A percentile compares a stretch with the other conserved stretches of the same genome.
These are phyloP conservation scores for Heterohyrax brucei DNA, from an alignment of 2,797 vertebrate species.

Conservation along the genomic window DNA sequence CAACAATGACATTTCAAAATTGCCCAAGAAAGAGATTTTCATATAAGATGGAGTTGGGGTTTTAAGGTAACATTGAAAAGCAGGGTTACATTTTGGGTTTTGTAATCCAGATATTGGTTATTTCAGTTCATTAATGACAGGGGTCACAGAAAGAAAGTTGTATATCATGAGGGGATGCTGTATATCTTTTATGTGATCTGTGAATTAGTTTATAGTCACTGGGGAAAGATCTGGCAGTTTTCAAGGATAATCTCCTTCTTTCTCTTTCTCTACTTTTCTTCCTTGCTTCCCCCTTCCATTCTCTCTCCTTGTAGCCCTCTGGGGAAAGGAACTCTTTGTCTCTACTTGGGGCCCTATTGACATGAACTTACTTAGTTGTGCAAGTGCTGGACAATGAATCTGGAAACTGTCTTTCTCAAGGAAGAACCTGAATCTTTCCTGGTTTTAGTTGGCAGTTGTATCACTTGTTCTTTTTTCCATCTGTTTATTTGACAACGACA, in stretches of 20 bases:
- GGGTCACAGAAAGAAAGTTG: background rate
- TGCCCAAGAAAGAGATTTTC: background rate
- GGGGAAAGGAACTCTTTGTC: conserved; percentile 7
- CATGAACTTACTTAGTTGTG: background rate
- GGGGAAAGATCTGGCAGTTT: background rate
- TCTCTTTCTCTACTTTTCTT: background rate
- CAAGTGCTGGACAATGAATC: conserved; percentile 10
- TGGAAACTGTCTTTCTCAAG: conserved; percentile 42
- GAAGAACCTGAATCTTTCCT: conserved; percentile 10
- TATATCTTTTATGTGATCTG: background rate
- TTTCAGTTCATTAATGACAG: background rate
- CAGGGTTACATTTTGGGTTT: conserved; percentile 2
- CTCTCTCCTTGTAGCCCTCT: background rate
- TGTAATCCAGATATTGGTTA: background rate
- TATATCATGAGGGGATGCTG: background rate
- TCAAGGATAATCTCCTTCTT: background rate
- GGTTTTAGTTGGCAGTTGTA: conserved; percentile 19
- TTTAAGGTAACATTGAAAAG: background rate
- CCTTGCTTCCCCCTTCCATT: background rate
- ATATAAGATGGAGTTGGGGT: background rate
- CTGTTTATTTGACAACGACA: conserved; percentile 17
- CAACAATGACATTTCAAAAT: conserved; percentile 62
- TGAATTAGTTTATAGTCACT: background rate
- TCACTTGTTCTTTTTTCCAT: background rate
- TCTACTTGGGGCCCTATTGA: background rate